Base-by-base conservation (phyloP, 2,113 vertebrate genomes). In the Spilogale gracilis region DNA sequence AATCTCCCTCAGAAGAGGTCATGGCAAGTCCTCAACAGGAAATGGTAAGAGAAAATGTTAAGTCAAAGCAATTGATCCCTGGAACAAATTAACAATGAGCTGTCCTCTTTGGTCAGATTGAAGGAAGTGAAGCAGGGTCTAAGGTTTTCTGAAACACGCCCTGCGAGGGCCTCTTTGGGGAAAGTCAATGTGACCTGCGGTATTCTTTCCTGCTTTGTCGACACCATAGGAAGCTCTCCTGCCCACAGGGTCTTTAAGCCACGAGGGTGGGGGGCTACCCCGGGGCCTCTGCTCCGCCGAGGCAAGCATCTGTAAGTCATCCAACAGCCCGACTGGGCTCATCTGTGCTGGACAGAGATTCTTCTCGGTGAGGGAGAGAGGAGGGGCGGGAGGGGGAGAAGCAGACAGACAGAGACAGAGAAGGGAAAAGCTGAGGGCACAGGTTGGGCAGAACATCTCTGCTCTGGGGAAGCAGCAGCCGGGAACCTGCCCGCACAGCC, bases 191-290 rank as follows among this genome's bases (percentile, higher is more conserved):
- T 2, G 45, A 82, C 84, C 82, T 8, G 11, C 12, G 69, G 43
- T 23, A 56, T n/a, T 54, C 25, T 60, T 79, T 17, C 63, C 58
- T n/a, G 38, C 6, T 45, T 7, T 4, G 17, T 3, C 27, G 45
- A 43, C 27, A 12, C 3, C 1, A 1, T 10, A 8, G 1, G 20
- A 65, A 63, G 65, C n/a, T 11, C 60, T 50, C 21, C 5, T 0
- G 3, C 4, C 9, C 2, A 69, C 13, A 45, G 14, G 5, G 12
- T 43, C 63, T 86, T 63, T 13, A 74, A 84, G 48, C 12, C 43
- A 65, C 13, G 14, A 86, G 54, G 43, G 38, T 38, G 3, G 32
- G 20, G 58, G 38, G 8, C 30, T 9, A 5, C 61, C 69, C 76
- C 23, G 21, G 58, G 9, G 74, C 65, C 81, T 0, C 17, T 58